Conservation (phyloP, 2,888 invertebrate genomes). For the Euphydryas editha region DNA sequence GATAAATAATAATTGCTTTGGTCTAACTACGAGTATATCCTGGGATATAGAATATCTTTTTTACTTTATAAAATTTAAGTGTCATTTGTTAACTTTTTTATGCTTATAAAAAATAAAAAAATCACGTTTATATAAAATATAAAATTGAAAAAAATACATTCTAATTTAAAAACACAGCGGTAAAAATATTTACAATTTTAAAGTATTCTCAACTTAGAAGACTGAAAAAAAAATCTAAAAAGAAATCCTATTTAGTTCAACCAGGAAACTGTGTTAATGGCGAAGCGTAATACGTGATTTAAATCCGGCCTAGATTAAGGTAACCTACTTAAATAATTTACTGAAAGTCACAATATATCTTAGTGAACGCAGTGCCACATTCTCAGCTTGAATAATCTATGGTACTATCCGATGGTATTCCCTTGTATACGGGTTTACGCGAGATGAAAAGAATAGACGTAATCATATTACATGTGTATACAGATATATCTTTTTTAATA, state of each 20-base stretch:
- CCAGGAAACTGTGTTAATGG: conserved; percentile 38
- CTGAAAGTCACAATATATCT: conserved; percentile 36
- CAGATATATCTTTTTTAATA: too few relatives aligned
- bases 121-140: neutral
- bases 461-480: too few relatives aligned
- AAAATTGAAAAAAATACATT: neutral
- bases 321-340: conserved; percentile 44
- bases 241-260: conserved; percentile 24
- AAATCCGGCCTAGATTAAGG: conserved; percentile 46
- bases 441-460: neutral
- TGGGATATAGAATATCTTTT: neutral
- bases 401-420: conserved; percentile 20
- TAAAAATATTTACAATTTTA: conserved; percentile 2
- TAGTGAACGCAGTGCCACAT: conserved; percentile 26
- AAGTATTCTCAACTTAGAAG: neutral
- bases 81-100: neutral
- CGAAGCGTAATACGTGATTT: conserved; percentile 40
- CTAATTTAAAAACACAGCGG: neutral
- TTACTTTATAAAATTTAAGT: neutral
- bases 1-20: neutral
- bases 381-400: conserved; percentile 32
- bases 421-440: conserved; percentile 7
- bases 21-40: neutral
- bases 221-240: conserved; percentile 20
- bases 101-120: neutral